A percentile compares a stretch with the other conserved stretches of the same genome.
Conservation (phyloP, 1,140 invertebrate species). For the Lucilia cuprina region DNA sequence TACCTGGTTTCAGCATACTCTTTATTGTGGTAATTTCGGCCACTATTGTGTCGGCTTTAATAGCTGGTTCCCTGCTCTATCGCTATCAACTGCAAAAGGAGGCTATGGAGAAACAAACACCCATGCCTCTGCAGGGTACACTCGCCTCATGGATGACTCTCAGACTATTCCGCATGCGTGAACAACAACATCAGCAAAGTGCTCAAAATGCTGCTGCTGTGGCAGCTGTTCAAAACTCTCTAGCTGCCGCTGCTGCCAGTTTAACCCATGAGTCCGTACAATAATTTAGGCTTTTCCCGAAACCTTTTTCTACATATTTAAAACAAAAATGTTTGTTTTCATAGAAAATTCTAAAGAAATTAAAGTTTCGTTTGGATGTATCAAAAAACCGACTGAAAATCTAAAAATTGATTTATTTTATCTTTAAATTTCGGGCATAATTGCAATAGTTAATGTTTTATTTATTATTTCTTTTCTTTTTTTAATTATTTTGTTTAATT, state of each 20-base stretch:
- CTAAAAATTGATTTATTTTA: not conserved
- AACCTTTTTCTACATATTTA: not conserved
- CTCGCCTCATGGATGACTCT: conserved; percentile 77
- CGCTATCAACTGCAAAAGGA: conserved; percentile 78
- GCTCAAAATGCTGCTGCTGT: conserved; percentile 43
- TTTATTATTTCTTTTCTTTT: not conserved
- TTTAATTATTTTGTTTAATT: not conserved
- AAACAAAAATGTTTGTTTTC: not conserved
- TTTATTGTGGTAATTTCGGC: conserved; percentile 87
- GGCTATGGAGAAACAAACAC: conserved; percentile 64
- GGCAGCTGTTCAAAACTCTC: conserved; percentile 38
- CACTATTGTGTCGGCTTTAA: conserved; percentile 80
- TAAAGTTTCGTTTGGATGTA: not conserved
- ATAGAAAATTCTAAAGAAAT: not conserved
- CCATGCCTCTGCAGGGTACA: conserved; percentile 67
- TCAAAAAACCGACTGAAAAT: not conserved
- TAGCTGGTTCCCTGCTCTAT: conserved; percentile 78
- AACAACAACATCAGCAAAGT: conserved; percentile 52
- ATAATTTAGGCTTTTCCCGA: conserved; percentile 36
- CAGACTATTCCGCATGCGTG: conserved; percentile 70
- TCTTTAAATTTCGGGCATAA: conserved; percentile 26
- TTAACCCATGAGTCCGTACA: conserved; percentile 51
- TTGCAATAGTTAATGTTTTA: conserved; percentile 28
- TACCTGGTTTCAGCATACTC: conserved; percentile 84
- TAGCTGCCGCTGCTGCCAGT: conserved; percentile 26